Evolutionary conservation across 2,888 invertebrate species (phyloP).

Genomic region (Smittia aterrima): DNA sequence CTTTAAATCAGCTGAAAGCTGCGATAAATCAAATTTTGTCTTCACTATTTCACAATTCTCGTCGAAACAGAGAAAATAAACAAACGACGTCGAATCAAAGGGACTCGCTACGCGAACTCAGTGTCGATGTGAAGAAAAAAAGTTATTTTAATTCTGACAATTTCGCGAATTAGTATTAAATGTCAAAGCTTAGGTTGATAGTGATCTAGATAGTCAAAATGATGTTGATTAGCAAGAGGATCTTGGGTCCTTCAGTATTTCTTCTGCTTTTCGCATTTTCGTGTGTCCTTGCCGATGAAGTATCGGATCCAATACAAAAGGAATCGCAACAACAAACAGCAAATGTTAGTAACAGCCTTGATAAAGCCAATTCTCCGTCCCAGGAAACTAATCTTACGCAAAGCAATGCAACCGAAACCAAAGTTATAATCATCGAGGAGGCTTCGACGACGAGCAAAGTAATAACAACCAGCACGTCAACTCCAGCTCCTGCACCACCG

Average conservation of each 20-base stretch:
- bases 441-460: not conserved
- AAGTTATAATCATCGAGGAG: not conserved
- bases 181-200: not conserved
- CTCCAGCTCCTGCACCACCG: slow-evolving; percentile 61
- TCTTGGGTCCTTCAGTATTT: slow-evolving; percentile 12
- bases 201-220: not conserved
- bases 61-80: too few species aligned
- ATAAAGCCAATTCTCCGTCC: not conserved
- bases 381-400: not conserved
- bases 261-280: not conserved
- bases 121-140: too few species aligned
- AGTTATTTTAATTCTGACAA: too few species aligned
- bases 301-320: not conserved
- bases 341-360: too few species aligned
- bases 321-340: not conserved
- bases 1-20: too few species aligned
- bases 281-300: not conserved
- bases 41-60: too few species aligned
- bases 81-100: too few species aligned
- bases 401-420: not conserved
- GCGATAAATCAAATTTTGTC: too few species aligned
- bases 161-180: not conserved
- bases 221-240: slow-evolving; percentile 14
- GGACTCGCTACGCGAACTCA: too few species aligned
- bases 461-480: slow-evolving; percentile 57